Evolutionary conservation across 2,888 invertebrate species (phyloP), one percentile per base, ranked within the genome.

Genomic region (Caenorhabditis drosophilae): DNA sequence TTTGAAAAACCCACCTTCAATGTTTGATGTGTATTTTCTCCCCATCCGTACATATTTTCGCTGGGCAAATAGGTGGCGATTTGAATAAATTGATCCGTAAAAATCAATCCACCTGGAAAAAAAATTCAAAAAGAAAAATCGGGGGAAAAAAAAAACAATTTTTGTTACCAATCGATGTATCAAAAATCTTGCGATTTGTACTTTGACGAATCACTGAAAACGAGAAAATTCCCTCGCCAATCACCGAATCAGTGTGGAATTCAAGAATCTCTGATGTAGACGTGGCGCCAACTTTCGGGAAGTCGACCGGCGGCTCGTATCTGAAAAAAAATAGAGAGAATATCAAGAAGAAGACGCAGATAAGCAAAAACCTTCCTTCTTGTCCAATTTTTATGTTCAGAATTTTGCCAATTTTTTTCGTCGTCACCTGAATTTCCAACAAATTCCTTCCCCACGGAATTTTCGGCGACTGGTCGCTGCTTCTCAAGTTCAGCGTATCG

Each of bases 1-100:
- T 41, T 34, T 38, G 1, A n/a, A 16, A 27, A 2, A 36, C 53
- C 25, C 35, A 77, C 79, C 67, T 75, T 76, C 41, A 81, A 51
- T 7, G 55, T 64, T 46, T 79, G 75, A 67, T 82, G 82, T 7
- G 73, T 70, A 44, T 80, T 72, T 54, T 82, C 82, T 34, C 82
- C 82, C 69, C 79, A 79, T 25, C 82, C 82, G 57, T 80, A 82
- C 61, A 82, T 74, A 34, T 76, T 70, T 47, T 78, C 69, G 25
- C 76, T 73, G 2, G 81, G 76, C 12, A 81, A 61, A 45, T 71
- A 72, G 0, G 80, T 77, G 16, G 79, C 79, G 25, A 81, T 77
- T 57, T 81, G 81, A 51, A 81, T 77, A 60, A 76, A 81, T 45
- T 79, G 67, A 44, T 80, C 76, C 15, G 77, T 70, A 60, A 80